Evolutionary conservation across 2,888 invertebrate species (phyloP), one percentile per base, ranked within the genome.

Genomic region (Amaurobius ferox): DNA sequence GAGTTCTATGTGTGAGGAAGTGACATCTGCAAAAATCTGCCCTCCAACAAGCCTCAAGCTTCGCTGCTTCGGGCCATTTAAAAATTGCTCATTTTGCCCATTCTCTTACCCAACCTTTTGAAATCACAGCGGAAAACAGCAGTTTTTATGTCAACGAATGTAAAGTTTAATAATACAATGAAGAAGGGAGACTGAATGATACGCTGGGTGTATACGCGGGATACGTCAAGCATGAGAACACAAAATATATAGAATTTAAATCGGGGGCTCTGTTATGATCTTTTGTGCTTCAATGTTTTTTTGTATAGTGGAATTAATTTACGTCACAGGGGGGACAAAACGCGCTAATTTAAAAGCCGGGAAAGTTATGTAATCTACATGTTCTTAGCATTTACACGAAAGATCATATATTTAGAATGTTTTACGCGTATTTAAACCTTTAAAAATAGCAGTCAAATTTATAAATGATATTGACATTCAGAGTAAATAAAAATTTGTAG

Each of bases 21-120:
- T 11, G 67, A n/a, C 71, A 71, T 71, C 71, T 44, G 71, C 55
- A 32, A 73, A 61, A 73, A 61, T 73, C 61, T 73, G 28, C 73
- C 32, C 61, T 73, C 35, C n/a, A 32, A 61, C 32, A 61, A 35
- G 39, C 55, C 5, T 48, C 40, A 40, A 66, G 26, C 62, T 62
- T 64, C 32, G 26, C 23, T 44, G 66, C n/a, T 29, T 16, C 66
- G 48, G 64, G 48, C 29, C 67, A 16, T 44, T 72, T 72, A 32
- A 28, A 23, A 64, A 23, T 48, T 19, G 13, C 32, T 72, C 32
- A 72, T 29, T 28, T 28, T 32, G 19, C 23, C 32, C 26, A 61
- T 28, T 61, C 61, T 19, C 61, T 26, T 7, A 19, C 9, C 28
- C 71, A 72, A 55, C 72, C 35, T 32, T 72, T 55, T 48, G 55